These are phyloP conservation scores for Erythrolamprus reginae DNA, from an alignment of 2,113 vertebrate species.

Conservation along the genomic window DNA sequence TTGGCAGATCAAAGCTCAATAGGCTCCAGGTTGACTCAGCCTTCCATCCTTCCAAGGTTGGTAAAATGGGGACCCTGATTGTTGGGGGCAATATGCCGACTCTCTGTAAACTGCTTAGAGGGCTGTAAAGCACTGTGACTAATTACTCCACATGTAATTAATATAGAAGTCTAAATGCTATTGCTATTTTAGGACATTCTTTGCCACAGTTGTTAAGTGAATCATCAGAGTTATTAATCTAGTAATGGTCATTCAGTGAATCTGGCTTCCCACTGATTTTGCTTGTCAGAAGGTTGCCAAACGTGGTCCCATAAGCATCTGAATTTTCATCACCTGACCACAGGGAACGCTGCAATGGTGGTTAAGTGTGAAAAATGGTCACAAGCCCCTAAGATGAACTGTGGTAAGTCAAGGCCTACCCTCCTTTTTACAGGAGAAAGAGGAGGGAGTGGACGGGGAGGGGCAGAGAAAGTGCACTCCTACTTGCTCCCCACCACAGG, in stretches of 20 bases:
- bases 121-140: no score
- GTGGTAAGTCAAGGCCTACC: neutral
- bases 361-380: neutral
- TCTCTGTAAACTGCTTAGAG: no score
- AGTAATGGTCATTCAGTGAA: neutral
- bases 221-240: no score
- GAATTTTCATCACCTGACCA: neutral
- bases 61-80: no score
- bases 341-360: neutral
- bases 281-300: neutral
- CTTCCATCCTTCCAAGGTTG: no score
- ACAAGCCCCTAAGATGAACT: neutral
- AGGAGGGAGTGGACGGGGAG: neutral
- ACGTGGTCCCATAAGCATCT: neutral
- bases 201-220: neutral
- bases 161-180: no score
- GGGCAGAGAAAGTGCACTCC: neutral
- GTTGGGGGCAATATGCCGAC: no score
- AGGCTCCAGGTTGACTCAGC: no score
- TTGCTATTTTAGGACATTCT: neutral
- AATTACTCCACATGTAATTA: no score
- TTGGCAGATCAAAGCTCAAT: no score
- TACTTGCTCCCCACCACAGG: no score
- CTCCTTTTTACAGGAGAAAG: neutral
- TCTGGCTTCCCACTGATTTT: neutral